Evolutionary conservation across 2,888 invertebrate species (phyloP).

Genomic region (Dyspetes luteomarginatus): DNA sequence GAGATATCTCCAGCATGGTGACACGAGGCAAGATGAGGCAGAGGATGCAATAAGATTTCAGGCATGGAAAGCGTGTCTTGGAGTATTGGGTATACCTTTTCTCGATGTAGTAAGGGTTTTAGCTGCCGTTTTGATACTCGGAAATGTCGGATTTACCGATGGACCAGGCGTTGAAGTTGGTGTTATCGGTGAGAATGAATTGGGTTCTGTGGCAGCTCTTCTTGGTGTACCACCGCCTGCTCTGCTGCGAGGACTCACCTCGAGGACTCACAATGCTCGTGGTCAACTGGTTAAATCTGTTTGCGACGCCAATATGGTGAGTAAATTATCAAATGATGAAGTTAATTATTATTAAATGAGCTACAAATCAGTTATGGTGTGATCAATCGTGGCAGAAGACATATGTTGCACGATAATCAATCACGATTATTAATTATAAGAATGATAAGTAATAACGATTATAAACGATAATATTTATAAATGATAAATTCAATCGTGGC

Average conservation of each 20-base stretch:
- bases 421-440: neutral
- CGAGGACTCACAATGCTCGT: conserved; percentile 91
- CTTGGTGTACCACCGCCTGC: conserved; percentile 91
- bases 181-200: conserved; percentile 92
- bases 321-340: conserved; percentile 53
- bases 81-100: conserved; percentile 96
- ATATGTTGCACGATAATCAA: neutral
- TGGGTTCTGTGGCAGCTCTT: conserved; percentile 93
- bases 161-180: conserved; percentile 90
- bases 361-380: no score
- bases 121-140: conserved; percentile 94
- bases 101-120: conserved; percentile 96
- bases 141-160: conserved; percentile 95
- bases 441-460: neutral
- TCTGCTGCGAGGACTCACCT: conserved; percentile 92
- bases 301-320: conserved; percentile 91
- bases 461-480: neutral
- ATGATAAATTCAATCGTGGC: neutral
- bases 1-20: conserved; percentile 91
- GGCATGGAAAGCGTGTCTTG: conserved; percentile 96
- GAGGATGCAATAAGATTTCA: conserved; percentile 91
- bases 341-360: conserved; percentile 17
- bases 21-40: conserved; percentile 89
- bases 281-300: conserved; percentile 92
- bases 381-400: neutral